A percentile compares a stretch with the other conserved stretches of the same genome.
phyloP scores from a whole-genome alignment of 2,797 vertebrate genomes.

The Craterocephalus amniculus region DNA sequence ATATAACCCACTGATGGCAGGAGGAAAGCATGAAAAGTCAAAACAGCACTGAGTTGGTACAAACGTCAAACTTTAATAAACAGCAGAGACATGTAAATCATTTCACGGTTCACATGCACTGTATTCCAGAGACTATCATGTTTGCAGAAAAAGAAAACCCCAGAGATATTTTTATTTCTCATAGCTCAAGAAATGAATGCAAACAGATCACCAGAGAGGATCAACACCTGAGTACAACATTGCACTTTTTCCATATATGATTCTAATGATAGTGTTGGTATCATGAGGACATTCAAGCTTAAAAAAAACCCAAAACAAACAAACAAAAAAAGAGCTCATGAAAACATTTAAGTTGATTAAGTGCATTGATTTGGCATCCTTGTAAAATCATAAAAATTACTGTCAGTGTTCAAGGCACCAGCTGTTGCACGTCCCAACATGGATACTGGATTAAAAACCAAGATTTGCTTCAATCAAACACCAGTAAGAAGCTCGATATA shows the following conservation, averaged over 20 bases:
- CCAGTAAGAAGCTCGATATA: background rate
- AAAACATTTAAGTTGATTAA: background rate
- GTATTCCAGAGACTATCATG: background rate
- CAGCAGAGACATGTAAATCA: background rate
- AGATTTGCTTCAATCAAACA: background rate
- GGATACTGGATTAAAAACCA: background rate
- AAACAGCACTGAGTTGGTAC: background rate
- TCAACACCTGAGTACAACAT: conserved; percentile 46
- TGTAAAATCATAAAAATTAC: conserved; percentile 19
- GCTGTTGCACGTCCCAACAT: conserved; percentile 24
- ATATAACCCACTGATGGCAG: background rate
- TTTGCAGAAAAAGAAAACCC: conserved; percentile 27
- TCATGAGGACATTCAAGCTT: conserved; percentile 15
- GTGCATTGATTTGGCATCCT: conserved; percentile 24
- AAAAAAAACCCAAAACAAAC: conserved; percentile 2
- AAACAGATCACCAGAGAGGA: conserved; percentile 21
- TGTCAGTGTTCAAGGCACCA: conserved; percentile 37
- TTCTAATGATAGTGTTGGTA: conserved; percentile 24
- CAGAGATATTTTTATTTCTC: conserved; percentile 13
- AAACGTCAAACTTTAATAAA: conserved; percentile 45
- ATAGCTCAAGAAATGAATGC: conserved; percentile 13
- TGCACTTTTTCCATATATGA: conserved; percentile 22
- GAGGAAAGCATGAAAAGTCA: background rate
- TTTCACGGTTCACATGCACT: conserved; percentile 7
- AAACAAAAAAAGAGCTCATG: background rate